Evolutionary conservation across 2,888 invertebrate genomes (phyloP).

Genomic region (Panzeria rudis): DNA sequence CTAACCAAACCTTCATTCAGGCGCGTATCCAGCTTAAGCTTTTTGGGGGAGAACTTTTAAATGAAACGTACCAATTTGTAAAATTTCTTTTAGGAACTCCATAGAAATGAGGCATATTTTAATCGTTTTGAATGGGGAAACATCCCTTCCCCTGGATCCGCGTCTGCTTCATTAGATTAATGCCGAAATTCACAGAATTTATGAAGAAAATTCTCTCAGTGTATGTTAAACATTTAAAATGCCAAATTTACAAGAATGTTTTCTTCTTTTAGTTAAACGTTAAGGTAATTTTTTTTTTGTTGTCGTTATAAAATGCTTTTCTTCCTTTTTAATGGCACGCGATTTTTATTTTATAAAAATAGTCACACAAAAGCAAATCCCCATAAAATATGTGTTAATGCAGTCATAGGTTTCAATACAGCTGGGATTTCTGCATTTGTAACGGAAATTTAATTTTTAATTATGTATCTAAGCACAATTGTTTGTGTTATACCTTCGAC

Average conservation of each 20-base stretch:
- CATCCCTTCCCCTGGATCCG: too few species aligned
- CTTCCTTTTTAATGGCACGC: conserved; percentile 28
- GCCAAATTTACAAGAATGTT: neutral
- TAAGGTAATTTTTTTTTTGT: neutral
- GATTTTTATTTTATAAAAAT: conserved; percentile 28
- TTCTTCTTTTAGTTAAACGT: neutral
- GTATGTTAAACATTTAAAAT: conserved; percentile 29
- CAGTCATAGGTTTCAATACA: neutral
- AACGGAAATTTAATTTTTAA: conserved; percentile 2
- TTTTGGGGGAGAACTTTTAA: too few species aligned
- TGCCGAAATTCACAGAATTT: too few species aligned
- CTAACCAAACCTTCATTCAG: too few species aligned
- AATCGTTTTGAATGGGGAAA: too few species aligned
- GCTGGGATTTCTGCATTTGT: neutral
- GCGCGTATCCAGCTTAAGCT: too few species aligned
- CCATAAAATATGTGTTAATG: neutral
- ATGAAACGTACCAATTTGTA: too few species aligned
- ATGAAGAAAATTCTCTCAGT: too few species aligned
- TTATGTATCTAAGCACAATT: neutral
- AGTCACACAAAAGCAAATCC: neutral
- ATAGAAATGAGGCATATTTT: too few species aligned
- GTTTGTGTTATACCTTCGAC: neutral
- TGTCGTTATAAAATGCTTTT: neutral
- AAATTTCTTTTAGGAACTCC: too few species aligned
- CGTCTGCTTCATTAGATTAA: too few species aligned